Evolutionary conservation across 2,888 invertebrate genomes (phyloP).

Genomic region (Apamea epomidion): DNA sequence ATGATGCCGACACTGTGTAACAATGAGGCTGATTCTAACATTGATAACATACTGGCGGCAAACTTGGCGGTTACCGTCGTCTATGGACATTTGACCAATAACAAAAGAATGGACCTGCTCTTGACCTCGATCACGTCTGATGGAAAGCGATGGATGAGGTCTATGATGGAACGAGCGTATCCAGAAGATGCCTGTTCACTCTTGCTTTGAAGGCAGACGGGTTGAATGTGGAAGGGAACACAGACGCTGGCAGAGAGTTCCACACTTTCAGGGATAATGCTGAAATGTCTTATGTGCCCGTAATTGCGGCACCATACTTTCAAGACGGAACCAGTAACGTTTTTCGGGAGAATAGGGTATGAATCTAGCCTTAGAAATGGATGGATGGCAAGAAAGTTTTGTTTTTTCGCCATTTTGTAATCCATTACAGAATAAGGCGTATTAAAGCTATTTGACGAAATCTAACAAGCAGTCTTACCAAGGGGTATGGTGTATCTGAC

Average conservation of each 20-base stretch:
- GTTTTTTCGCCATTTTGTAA: neutral
- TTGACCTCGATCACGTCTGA: neutral
- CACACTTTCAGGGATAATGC: neutral
- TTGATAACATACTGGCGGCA: neutral
- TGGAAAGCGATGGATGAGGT: neutral
- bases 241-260: neutral
- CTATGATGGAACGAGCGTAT: neutral
- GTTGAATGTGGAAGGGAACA: neutral
- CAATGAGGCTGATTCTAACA: conserved; percentile 38
- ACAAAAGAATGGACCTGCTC: neutral
- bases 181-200: neutral
- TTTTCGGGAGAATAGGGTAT: neutral
- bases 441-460: neutral
- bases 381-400: neutral
- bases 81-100: neutral
- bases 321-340: neutral
- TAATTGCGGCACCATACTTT: neutral
- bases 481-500: neutral
- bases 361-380: neutral
- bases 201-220: neutral
- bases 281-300: neutral
- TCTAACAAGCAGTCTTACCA: neutral
- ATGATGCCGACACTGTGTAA: conserved; percentile 75
- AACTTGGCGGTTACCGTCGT: neutral
- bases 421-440: neutral